Evolutionary conservation across 2,888 invertebrate genomes (phyloP).

Genomic region (Lycocerus yunnanus): DNA sequence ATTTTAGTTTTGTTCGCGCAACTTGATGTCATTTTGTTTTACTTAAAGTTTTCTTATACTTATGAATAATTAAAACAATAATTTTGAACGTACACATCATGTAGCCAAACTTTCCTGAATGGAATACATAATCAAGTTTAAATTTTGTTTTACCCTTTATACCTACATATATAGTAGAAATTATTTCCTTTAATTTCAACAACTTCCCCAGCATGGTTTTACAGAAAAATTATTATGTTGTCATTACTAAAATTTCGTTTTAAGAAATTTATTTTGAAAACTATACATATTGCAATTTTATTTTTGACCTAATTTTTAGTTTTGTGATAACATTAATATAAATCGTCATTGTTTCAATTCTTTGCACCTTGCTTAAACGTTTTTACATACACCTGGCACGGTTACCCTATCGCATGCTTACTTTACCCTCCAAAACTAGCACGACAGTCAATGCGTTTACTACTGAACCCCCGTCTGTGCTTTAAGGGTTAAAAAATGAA

Average conservation of each 20-base stretch:
- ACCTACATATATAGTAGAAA: too few species aligned
- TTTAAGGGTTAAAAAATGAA: slow-evolving; percentile 17
- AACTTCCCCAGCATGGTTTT: background rate
- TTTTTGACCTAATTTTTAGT: background rate
- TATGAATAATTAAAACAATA: background rate
- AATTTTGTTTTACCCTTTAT: background rate
- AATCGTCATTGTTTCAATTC: slow-evolving; percentile 19
- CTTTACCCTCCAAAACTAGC: slow-evolving; percentile 19
- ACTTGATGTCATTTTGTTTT: background rate
- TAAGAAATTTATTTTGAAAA: background rate
- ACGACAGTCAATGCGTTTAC: slow-evolving; percentile 4
- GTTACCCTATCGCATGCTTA: slow-evolving; percentile 26
- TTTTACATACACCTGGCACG: slow-evolving; percentile 25
- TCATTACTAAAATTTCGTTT: background rate
- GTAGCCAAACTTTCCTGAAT: background rate
- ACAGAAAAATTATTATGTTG: background rate
- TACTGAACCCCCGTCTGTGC: slow-evolving; percentile 8
- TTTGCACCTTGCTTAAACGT: slow-evolving; percentile 23
- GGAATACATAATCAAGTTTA: background rate
- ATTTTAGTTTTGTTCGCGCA: background rate
- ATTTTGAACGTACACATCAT: background rate
- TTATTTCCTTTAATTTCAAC: background rate
- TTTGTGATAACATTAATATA: background rate
- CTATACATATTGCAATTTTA: background rate
- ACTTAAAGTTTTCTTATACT: background rate